Conservation (phyloP, 2,113 vertebrate species). For the Crotalus helleri region DNA sequence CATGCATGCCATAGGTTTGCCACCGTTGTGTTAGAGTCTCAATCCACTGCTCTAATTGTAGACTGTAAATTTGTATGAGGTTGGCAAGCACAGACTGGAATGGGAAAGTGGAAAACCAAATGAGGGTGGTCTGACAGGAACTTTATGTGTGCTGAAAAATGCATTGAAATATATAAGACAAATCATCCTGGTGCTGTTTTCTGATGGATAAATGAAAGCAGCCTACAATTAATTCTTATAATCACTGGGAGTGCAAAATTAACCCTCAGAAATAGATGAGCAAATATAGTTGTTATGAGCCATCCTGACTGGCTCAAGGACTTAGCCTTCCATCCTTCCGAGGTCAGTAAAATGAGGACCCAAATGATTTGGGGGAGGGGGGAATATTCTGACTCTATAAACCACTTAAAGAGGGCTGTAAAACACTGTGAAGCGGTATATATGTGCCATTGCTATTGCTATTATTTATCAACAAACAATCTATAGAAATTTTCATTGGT, state of each 20-base stretch:
- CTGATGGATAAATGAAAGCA: background rate
- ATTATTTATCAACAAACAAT: background rate
- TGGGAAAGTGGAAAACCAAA: background rate
- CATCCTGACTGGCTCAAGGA: background rate
- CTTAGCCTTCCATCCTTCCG: background rate
- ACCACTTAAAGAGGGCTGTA: background rate
- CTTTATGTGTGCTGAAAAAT: background rate
- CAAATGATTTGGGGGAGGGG: no score
- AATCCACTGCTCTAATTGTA: background rate
- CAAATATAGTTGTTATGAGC: background rate
- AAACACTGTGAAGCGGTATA: background rate
- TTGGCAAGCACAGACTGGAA: background rate
- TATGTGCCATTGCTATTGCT: background rate
- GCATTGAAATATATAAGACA: background rate
- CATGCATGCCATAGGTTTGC: background rate
- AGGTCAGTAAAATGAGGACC: background rate
- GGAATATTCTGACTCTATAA: background rate
- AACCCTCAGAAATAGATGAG: background rate
- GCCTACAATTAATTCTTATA: background rate
- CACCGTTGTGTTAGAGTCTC: background rate
- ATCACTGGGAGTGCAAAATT: background rate
- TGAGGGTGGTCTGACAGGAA: background rate
- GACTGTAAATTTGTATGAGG: background rate
- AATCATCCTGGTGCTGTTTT: background rate
- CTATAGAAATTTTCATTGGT: background rate